A percentile compares a stretch with the other conserved stretches of the same genome.
Evolutionary conservation across 1,140 invertebrate species (phyloP).

Genomic region (Drosophila ironensis): DNA sequence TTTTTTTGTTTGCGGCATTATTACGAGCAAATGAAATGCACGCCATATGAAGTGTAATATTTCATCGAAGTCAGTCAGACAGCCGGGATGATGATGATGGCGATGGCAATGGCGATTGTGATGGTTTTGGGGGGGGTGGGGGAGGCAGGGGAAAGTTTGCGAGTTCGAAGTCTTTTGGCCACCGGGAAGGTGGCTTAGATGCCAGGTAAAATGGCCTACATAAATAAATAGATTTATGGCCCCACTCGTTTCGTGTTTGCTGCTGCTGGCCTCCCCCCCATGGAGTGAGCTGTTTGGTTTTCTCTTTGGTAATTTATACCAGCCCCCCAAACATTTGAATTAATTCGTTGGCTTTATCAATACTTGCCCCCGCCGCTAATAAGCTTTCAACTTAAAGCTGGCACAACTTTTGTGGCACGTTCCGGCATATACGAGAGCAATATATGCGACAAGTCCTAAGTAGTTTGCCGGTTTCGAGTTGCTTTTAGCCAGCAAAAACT

Average conservation of each 20-base stretch:
- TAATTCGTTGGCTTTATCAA: conserved; percentile 67
- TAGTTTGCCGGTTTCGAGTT: conserved; percentile 37
- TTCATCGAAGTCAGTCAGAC: conserved; percentile 55
- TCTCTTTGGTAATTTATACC: conserved; percentile 61
- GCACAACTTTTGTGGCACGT: conserved; percentile 7
- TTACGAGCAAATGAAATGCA: conserved; percentile 72
- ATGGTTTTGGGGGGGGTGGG: background rate
- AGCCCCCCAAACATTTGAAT: conserved; percentile 56
- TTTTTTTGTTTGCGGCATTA: conserved; percentile 35
- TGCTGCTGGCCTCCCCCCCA: no score
- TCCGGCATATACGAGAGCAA: background rate
- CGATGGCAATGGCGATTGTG: no score
- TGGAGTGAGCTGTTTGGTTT: no score
- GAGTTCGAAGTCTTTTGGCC: background rate
- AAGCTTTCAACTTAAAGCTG: conserved; percentile 34
- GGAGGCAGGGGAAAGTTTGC: background rate
- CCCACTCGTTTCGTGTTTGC: conserved; percentile 23
- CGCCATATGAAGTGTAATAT: conserved; percentile 70
- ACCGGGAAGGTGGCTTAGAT: no score
- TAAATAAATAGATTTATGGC: conserved; percentile 69
- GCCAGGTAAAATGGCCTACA: conserved; percentile 42
- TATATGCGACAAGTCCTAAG: conserved; percentile 23
- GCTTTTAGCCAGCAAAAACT: conserved; percentile 50
- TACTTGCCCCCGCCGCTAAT: conserved; percentile 45
- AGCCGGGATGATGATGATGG: conserved; percentile 6